Percentiles rank a stretch among this genome's conserved stretches.
Conservation (phyloP, 2,797 vertebrate species). For the Coregonus suidteri region DNA sequence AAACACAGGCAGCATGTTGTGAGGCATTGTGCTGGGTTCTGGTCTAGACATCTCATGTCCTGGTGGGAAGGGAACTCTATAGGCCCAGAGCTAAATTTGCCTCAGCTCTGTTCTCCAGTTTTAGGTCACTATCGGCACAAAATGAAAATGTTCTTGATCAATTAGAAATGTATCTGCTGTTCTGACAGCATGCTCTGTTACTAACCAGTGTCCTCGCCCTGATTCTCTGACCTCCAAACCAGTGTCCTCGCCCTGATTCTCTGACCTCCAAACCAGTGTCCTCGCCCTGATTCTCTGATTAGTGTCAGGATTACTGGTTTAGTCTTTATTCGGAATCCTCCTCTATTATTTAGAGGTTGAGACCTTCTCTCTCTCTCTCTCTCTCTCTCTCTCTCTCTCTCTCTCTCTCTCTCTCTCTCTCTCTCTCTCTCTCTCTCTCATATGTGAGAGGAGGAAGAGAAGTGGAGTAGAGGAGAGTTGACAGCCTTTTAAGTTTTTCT, state of each 20-base stretch:
- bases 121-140: no score
- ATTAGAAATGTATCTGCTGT: background rate
- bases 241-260: no score
- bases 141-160: background rate
- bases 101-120: constrained; percentile 3
- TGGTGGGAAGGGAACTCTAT: constrained; percentile 12
- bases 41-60: constrained; percentile 27
- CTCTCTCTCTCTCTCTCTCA: constrained; percentile 2
- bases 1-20: constrained; percentile 14
- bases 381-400: no score
- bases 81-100: constrained; percentile 13
- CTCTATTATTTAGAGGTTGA: background rate
- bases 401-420: constrained; percentile 20
- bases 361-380: background rate
- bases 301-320: background rate
- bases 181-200: no score
- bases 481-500: constrained; percentile 57
- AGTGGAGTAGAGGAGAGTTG: constrained; percentile 25
- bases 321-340: background rate
- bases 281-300: no score
- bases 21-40: constrained; percentile 53
- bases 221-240: no score
- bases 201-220: no score
- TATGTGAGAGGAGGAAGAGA: background rate
- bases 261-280: no score